These are phyloP conservation scores for Dascillus cervinus DNA, from an alignment of 2,888 invertebrate genomes.

Conservation along the genomic window DNA sequence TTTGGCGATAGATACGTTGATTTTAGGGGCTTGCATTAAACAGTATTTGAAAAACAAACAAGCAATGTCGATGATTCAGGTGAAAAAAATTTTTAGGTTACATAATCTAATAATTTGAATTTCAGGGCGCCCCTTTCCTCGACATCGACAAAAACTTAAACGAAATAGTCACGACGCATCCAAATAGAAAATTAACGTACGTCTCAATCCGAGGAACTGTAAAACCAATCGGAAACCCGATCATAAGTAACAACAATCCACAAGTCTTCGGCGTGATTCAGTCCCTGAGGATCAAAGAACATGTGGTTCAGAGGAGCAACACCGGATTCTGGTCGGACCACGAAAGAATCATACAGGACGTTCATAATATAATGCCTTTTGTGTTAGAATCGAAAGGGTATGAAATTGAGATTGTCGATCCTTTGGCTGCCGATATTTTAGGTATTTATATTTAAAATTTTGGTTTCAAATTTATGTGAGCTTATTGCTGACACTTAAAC, in stretches of 20 bases:
- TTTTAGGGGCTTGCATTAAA: slow-evolving; percentile 65
- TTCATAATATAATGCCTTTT: slow-evolving; percentile 75
- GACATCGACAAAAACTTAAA: slow-evolving; percentile 58
- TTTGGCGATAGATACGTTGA: slow-evolving; percentile 65
- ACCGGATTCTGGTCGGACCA: slow-evolving; percentile 85
- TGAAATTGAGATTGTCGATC: slow-evolving; percentile 69
- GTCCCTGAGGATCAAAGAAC: slow-evolving; percentile 72
- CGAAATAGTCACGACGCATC: slow-evolving; percentile 53
- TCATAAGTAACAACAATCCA: slow-evolving; percentile 65
- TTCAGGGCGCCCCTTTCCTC: slow-evolving; percentile 62
- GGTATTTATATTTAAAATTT: slow-evolving; percentile 34
- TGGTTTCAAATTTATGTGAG: too few species aligned
- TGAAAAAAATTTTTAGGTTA: slow-evolving; percentile 34
- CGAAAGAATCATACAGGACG: slow-evolving; percentile 68
- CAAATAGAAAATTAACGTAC: slow-evolving; percentile 61
- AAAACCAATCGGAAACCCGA: slow-evolving; percentile 66
- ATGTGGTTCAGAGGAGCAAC: slow-evolving; percentile 71
- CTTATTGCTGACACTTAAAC: too few species aligned
- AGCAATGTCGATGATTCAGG: slow-evolving; percentile 63
- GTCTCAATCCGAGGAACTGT: slow-evolving; percentile 69
- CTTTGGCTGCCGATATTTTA: slow-evolving; percentile 61
- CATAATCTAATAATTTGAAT: slow-evolving; percentile 7
- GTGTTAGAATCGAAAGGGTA: slow-evolving; percentile 54
- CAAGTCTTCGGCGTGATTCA: slow-evolving; percentile 72
- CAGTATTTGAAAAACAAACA: slow-evolving; percentile 69